These are phyloP conservation scores for Drosophila ogumai DNA, from an alignment of 1,140 invertebrate genomes.

Conservation along the genomic window DNA sequence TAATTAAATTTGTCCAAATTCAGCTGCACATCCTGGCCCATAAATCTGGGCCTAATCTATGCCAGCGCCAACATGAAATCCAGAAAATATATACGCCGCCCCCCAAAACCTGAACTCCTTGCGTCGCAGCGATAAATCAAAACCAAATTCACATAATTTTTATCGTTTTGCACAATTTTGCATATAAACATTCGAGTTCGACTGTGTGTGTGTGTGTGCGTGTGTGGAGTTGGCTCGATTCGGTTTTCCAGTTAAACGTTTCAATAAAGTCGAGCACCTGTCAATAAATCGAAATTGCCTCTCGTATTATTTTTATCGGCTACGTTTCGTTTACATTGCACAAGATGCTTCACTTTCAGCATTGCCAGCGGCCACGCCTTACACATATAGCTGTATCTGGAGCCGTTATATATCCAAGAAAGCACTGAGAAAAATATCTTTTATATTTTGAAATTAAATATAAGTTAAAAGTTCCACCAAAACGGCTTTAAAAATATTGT, in stretches of 20 bases:
- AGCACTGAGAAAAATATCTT: neutral
- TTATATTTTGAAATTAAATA: neutral
- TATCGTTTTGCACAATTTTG: slow-evolving; percentile 80
- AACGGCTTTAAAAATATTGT: neutral
- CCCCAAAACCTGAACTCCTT: slow-evolving; percentile 2
- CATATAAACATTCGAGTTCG: slow-evolving; percentile 48
- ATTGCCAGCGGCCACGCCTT: slow-evolving; percentile 36
- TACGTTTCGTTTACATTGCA: slow-evolving; percentile 79
- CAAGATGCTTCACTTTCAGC: slow-evolving; percentile 49
- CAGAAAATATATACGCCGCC: neutral
- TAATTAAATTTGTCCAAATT: slow-evolving; percentile 73
- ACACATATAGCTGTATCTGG: neutral
- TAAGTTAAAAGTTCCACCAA: fast-evolving
- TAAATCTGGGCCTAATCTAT: slow-evolving; percentile 36
- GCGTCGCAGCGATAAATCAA: slow-evolving; percentile 66
- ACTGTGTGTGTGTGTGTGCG: neutral
- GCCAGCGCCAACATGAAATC: slow-evolving; percentile 23
- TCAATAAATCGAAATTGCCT: slow-evolving; percentile 83
- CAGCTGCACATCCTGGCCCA: slow-evolving; percentile 48
- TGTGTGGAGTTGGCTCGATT: slow-evolving; percentile 20
- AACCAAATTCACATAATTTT: slow-evolving; percentile 75
- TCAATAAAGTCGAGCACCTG: slow-evolving; percentile 83
- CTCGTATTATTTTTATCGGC: slow-evolving; percentile 83
- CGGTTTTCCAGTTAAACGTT: slow-evolving; percentile 78
- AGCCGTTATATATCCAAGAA: neutral